These are phyloP conservation scores for Hybognathus amarus DNA, from an alignment of 2,797 vertebrate genomes.

Conservation along the genomic window DNA sequence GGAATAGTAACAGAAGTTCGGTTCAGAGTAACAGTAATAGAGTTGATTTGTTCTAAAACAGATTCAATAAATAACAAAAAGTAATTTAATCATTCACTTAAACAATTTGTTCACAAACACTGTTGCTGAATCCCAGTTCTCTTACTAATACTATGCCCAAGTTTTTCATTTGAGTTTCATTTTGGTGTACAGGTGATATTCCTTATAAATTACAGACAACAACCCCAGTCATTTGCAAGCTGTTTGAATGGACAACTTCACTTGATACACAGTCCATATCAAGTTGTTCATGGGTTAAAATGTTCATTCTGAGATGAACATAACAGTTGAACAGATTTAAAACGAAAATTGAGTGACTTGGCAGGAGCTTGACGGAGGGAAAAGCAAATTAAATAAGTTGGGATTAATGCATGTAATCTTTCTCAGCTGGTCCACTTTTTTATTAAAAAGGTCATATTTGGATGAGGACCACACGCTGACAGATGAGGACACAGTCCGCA, in stretches of 20 bases:
- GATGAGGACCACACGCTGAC: slow-evolving; percentile 85
- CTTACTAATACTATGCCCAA: neutral
- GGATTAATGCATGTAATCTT: slow-evolving; percentile 20
- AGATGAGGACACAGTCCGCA: slow-evolving; percentile 80
- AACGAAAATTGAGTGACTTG: neutral
- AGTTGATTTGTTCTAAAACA: neutral
- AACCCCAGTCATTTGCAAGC: neutral
- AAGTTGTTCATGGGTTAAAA: neutral
- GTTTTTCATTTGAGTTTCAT: no score
- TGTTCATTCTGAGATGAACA: slow-evolving; percentile 2
- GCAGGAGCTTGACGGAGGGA: neutral
- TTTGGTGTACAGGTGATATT: neutral
- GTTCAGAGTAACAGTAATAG: no score
- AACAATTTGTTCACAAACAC: neutral
- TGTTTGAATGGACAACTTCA: neutral
- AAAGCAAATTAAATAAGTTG: slow-evolving; percentile 8
- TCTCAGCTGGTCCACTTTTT: slow-evolving; percentile 26
- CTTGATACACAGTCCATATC: neutral
- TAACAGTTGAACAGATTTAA: slow-evolving; percentile 10
- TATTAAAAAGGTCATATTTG: slow-evolving; percentile 79
- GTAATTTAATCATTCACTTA: neutral
- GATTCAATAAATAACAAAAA: neutral
- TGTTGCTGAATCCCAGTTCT: neutral
- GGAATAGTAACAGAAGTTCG: neutral
- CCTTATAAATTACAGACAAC: neutral